A percentile compares a stretch with the other conserved stretches of the same genome.
phyloP scores from a whole-genome alignment of 2,797 vertebrate genomes.

The Thaleichthys pacificus region DNA sequence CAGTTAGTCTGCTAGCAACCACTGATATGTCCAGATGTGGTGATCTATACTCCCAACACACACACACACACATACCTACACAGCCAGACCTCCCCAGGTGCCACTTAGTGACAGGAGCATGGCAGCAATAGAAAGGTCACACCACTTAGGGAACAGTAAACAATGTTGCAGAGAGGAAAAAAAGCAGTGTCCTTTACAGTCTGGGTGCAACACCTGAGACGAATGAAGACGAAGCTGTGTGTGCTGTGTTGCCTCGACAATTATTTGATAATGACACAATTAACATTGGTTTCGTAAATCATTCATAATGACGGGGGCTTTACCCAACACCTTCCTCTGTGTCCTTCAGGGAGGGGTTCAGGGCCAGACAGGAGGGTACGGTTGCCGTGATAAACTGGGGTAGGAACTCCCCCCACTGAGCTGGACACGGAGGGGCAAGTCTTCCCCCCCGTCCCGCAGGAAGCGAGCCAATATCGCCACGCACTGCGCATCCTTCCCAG shows the following conservation, averaged over 20 bases:
- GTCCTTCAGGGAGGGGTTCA: too few relatives aligned
- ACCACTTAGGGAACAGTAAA: background rate
- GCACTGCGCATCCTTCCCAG: constrained; percentile 68
- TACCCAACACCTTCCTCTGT: background rate
- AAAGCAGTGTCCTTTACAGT: background rate
- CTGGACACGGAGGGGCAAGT: constrained; percentile 57
- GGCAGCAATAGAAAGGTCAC: constrained; percentile 23
- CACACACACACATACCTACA: constrained; percentile 22
- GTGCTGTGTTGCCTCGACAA: background rate
- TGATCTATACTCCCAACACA: background rate
- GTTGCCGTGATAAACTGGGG: constrained; percentile 56
- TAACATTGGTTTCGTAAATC: background rate
- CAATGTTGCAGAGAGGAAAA: background rate
- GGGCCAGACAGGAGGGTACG: constrained; percentile 22
- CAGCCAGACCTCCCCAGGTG: background rate
- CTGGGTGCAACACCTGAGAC: background rate
- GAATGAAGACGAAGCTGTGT: background rate
- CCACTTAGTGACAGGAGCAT: background rate
- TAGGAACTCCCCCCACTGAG: constrained; percentile 54
- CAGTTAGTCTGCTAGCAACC: too few relatives aligned
- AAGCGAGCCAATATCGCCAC: constrained; percentile 69
- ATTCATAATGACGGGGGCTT: background rate
- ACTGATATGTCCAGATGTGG: too few relatives aligned
- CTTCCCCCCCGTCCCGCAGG: constrained; percentile 44
- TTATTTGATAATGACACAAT: background rate